Conservation (phyloP, 2,113 vertebrate genomes). For the Numida meleagris region DNA sequence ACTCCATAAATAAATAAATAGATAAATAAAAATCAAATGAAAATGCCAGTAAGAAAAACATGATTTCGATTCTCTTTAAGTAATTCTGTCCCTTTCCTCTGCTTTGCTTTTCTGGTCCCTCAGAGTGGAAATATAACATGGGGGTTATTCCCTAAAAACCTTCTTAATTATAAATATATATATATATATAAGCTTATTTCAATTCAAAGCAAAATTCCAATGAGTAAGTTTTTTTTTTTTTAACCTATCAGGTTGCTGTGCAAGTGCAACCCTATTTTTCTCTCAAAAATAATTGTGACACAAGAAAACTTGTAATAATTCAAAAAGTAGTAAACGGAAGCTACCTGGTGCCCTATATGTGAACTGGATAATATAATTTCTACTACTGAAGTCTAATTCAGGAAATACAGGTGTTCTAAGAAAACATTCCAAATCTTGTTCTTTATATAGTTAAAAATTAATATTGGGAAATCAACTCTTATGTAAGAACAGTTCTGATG, state of each 20-base stretch:
- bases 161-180: neutral
- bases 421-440: neutral
- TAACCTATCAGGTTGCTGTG: neutral
- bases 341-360: neutral
- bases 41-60: neutral
- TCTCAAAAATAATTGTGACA: neutral
- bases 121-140: neutral
- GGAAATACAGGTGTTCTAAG: neutral
- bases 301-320: constrained; percentile 5
- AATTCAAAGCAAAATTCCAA: neutral
- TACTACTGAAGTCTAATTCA: neutral
- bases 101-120: neutral
- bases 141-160: neutral
- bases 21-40: neutral
- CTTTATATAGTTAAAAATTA: neutral
- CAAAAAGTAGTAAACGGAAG: neutral
- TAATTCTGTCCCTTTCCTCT: neutral
- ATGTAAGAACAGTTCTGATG: neutral
- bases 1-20: neutral
- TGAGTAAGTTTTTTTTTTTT: neutral
- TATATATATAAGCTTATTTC: neutral
- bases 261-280: neutral
- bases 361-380: neutral
- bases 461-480: neutral
- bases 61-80: neutral